Evolutionary conservation across 2,113 vertebrate species (phyloP), one percentile per base, ranked within the genome.

Genomic region (Bombycilla garrulus): DNA sequence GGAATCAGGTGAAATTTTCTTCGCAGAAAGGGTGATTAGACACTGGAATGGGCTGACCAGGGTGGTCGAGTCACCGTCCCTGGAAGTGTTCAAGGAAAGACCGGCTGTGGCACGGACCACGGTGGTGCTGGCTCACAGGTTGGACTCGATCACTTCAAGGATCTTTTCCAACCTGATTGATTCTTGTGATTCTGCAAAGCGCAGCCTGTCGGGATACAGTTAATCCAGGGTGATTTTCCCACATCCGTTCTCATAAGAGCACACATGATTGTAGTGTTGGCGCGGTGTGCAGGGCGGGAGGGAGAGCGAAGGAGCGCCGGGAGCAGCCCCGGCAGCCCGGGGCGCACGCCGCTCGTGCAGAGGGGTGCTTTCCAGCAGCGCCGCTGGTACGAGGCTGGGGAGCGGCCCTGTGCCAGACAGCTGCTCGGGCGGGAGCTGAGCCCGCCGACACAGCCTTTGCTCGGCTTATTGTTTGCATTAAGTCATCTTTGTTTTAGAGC

Each of bases 371-470:
- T n/a, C 53, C 35, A 6, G 2, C 45, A 3, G 22, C 4, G 2
- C 15, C 5, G 35, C 22, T 17, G 25, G 47, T 40, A 35, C 10
- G n/a, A 21, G 64, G 9, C 57, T 35, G 9, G 2, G 56, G 7
- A 35, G 45, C 5, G 0, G 12, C 14, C 6, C 20, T 7, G 24
- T 8, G 70, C 74, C 85, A 17, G 0, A 3, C 48, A 26, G 50
- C 93, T 76, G 85, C 61, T 5, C 2, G 2, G 5, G 33, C 2
- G 9, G 54, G 18, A 28, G 57, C 33, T 7, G 2, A 66, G 48
- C 45, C 29, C 10, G 1, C 22, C 2, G 12, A 2, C 3, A 1
- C 10, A 0, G 9, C 0, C 29, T 40, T 3, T 20, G 36, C 45
- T 38, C 56, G 3, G 36, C 40, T 64, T 19, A n/a, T 16, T 40